phyloP scores from a whole-genome alignment of 2,888 invertebrate species.

The Oscheius sp. region DNA sequence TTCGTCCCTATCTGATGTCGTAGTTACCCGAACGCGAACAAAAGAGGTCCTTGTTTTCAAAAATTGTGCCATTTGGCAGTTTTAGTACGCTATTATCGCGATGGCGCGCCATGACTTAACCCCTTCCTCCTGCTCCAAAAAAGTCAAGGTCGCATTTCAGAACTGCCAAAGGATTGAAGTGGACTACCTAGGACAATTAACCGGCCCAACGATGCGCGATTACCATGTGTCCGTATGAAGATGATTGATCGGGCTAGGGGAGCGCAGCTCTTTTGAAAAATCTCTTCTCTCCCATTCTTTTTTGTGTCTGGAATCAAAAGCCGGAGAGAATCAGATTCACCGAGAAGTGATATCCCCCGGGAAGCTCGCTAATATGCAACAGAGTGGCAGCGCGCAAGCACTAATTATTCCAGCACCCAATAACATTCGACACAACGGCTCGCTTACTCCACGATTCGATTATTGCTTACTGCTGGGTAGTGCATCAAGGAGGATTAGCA shows the following conservation, averaged over 20 bases:
- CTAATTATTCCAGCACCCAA: conserved; percentile 31
- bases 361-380: conserved; percentile 30
- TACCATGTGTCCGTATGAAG: conserved; percentile 31
- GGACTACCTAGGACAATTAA: conserved; percentile 32
- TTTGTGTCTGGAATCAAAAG: conserved; percentile 7
- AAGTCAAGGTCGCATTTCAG: conserved; percentile 11
- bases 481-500: conserved; percentile 25
- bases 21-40: too few species aligned
- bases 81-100: conserved; percentile 9
- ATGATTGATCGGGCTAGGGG: conserved; percentile 31
- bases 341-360: conserved; percentile 21
- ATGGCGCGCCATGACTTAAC: background rate
- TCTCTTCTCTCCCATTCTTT: background rate
- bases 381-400: conserved; percentile 30
- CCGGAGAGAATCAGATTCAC: too few species aligned
- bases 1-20: too few species aligned
- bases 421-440: conserved; percentile 30
- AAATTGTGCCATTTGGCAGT: background rate
- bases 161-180: conserved; percentile 6
- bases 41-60: background rate
- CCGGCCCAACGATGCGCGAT: conserved; percentile 32
- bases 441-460: conserved; percentile 27
- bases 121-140: conserved; percentile 3
- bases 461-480: conserved; percentile 26
- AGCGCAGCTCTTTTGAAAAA: conserved; percentile 5